A percentile compares a stretch with the other conserved stretches of the same genome.
Conservation (phyloP, 2,797 vertebrate genomes). For the Macropus fuliginosus region DNA sequence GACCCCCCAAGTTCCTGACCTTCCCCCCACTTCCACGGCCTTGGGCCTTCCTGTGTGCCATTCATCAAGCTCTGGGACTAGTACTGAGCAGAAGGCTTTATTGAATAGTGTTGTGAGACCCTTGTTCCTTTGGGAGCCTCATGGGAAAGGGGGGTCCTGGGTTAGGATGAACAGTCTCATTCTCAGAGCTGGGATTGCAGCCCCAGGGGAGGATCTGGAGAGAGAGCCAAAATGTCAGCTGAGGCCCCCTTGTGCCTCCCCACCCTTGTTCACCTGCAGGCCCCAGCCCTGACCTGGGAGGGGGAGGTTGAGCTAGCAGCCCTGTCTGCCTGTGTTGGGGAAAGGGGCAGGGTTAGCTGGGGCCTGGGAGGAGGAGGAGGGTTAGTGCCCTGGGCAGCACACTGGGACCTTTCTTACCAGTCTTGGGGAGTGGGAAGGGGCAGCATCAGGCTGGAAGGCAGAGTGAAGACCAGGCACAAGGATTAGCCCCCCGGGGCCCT, state of each 20-base stretch:
- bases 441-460: slow-evolving; percentile 81
- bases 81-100: not conserved
- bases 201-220: slow-evolving; percentile 51
- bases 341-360: not conserved
- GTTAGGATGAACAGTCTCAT: not conserved
- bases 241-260: not conserved
- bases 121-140: not conserved
- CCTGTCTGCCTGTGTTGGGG: not conserved
- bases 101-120: not conserved
- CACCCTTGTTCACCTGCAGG: not conserved
- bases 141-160: not conserved
- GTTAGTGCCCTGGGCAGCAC: slow-evolving; percentile 61
- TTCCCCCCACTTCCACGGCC: not conserved
- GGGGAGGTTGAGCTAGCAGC: not conserved
- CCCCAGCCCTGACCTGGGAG: slow-evolving; percentile 10
- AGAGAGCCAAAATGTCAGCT: slow-evolving; percentile 33
- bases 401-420: slow-evolving; percentile 76
- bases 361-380: not conserved
- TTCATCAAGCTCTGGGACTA: too few species aligned
- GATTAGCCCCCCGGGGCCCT: not conserved
- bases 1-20: not conserved
- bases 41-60: too few species aligned
- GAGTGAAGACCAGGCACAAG: slow-evolving; percentile 47
- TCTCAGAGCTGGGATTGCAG: slow-evolving; percentile 66
- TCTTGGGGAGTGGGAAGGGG: slow-evolving; percentile 58